These are phyloP conservation scores for Schlechtendalia chinensis DNA, from an alignment of 1,140 invertebrate species.

Conservation along the genomic window DNA sequence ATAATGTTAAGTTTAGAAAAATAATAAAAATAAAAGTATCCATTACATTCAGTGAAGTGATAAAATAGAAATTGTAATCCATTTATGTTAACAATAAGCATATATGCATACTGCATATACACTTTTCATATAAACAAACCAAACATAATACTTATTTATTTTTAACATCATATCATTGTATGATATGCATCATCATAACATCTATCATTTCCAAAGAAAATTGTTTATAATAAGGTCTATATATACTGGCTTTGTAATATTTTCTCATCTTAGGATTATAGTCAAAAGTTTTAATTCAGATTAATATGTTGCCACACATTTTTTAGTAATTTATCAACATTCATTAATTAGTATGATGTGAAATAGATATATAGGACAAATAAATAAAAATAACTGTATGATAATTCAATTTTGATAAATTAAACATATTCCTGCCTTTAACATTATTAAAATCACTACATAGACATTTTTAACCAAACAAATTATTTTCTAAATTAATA, in stretches of 20 bases:
- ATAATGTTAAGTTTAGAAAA: conserved; percentile 55
- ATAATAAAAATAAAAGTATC: too few relatives aligned
- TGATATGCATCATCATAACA: too few relatives aligned
- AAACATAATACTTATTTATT: background rate
- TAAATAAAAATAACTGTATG: too few relatives aligned
- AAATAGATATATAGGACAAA: background rate
- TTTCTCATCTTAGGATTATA: background rate
- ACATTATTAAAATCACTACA: too few relatives aligned
- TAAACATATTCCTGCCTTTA: too few relatives aligned
- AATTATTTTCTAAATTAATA: too few relatives aligned
- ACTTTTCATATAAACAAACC: background rate
- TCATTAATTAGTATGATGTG: background rate
- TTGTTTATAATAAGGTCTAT: too few relatives aligned
- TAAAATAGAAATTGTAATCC: background rate
- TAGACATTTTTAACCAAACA: too few relatives aligned
- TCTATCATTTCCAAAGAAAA: background rate
- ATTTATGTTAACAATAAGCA: background rate
- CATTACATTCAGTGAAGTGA: background rate
- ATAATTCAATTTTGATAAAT: too few relatives aligned
- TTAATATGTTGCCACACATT: too few relatives aligned
- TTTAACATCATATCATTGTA: background rate
- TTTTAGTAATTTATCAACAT: background rate
- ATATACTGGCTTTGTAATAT: background rate
- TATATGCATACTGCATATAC: background rate
- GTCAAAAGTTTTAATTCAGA: background rate